Percentiles rank a stretch among this genome's conserved stretches.
Evolutionary conservation across 2,113 vertebrate species (phyloP).

Genomic region (Oncorhynchus tshawytscha): DNA sequence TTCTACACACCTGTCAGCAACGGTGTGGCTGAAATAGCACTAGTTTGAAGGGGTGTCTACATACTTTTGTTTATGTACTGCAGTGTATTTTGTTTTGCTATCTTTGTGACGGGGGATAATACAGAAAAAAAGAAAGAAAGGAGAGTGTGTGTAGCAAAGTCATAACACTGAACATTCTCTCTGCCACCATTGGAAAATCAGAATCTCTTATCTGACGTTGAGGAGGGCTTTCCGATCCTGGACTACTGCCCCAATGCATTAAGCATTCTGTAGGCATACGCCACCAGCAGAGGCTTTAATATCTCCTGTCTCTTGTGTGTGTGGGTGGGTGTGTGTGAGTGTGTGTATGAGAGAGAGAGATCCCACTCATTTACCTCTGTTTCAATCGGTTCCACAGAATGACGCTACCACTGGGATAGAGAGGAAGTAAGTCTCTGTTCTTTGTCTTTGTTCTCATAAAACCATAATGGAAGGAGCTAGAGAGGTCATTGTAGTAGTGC

Average conservation of each 20-base stretch:
- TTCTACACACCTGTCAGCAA: too few relatives aligned
- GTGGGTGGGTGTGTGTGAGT: neutral
- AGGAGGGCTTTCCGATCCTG: slow-evolving; percentile 1
- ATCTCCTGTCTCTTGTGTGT: neutral
- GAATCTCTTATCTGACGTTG: slow-evolving; percentile 17
- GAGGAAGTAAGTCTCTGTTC: too few relatives aligned
- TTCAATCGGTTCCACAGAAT: neutral
- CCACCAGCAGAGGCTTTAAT: neutral
- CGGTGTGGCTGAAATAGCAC: too few relatives aligned
- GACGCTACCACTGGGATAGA: neutral
- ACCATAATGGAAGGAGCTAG: too few relatives aligned
- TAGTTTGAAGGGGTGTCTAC: too few relatives aligned
- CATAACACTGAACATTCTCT: slow-evolving; percentile 28
- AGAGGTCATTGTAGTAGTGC: too few relatives aligned
- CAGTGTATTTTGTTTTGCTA: slow-evolving; percentile 4
- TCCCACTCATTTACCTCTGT: neutral
- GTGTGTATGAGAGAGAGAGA: too few relatives aligned
- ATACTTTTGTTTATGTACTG: slow-evolving; percentile 9
- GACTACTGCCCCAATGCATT: slow-evolving; percentile 7
- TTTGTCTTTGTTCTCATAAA: too few relatives aligned
- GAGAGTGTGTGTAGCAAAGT: neutral
- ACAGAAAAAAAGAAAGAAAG: too few relatives aligned
- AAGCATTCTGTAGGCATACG: neutral
- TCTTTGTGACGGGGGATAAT: neutral
- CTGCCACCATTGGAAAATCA: slow-evolving; percentile 59